phyloP scores from a whole-genome alignment of 2,113 vertebrate species.

The Canis aureus region DNA sequence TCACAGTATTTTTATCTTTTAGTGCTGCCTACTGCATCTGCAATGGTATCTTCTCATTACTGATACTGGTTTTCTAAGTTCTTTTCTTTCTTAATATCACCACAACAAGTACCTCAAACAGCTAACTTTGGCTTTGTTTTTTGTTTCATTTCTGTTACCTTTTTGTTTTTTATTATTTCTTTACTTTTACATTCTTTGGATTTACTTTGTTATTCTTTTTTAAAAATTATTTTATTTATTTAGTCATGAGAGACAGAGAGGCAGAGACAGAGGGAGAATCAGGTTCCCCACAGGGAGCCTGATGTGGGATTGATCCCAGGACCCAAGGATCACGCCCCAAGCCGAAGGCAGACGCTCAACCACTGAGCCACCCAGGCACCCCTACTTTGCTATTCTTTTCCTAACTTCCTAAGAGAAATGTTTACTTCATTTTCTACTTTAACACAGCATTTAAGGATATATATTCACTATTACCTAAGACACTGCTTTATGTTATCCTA shows the following conservation, averaged over 20 bases:
- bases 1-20: neutral
- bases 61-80: neutral
- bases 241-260: too few relatives aligned
- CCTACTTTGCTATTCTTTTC: neutral
- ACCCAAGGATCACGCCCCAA: too few relatives aligned
- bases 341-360: too few relatives aligned
- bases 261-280: too few relatives aligned
- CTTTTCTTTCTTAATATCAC: neutral
- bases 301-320: too few relatives aligned
- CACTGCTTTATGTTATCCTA: neutral
- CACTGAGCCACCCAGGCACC: too few relatives aligned
- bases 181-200: neutral
- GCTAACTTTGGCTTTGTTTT: neutral
- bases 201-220: neutral
- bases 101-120: neutral
- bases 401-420: neutral
- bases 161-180: neutral
- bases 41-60: neutral
- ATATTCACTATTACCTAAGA: neutral
- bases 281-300: too few relatives aligned
- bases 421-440: slow-evolving; percentile 8
- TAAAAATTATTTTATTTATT: too few relatives aligned
- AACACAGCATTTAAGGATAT: neutral
- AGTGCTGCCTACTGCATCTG: neutral
- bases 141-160: slow-evolving; percentile 1